Evolutionary conservation across 2,797 vertebrate species (phyloP), one percentile per base, ranked within the genome.

Genomic region (Oceanodroma leucorhoa): DNA sequence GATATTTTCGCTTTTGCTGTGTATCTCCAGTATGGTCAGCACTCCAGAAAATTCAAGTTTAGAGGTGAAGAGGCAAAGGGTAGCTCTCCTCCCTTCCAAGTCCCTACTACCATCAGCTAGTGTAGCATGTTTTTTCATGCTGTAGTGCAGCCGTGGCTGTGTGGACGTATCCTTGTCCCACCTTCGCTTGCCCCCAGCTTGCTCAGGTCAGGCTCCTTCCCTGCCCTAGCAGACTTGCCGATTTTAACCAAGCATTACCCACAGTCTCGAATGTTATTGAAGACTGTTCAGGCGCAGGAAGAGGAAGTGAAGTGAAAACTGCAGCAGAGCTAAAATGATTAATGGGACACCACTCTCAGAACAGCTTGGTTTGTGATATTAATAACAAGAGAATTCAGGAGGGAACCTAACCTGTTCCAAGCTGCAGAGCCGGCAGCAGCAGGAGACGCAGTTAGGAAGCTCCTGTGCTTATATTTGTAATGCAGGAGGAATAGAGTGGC

Each of bases 381-480:
- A 97, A 95, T 95, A 96, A 95, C 11, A 3, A 81, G 90, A 90
- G 88, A 93, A 96, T 95, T 90, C 96, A 92, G 88, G 94, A 90
- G 94, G 93, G 93, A 96, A 72, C 83, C 69, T 17, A 60, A 71
- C 88, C 75, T 80, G n/a, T 20, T 95, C 94, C 62, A 29, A 73
- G 89, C 26, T 48, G 78, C 2, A 0, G 85, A 89, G 85, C 76
- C 1, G 0, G n/a, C 57, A 32, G 91, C 90, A 87, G 94, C 73
- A 53, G 95, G 61, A 94, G 87, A 66, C 2, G 40, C 55, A 38
- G 69, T 36, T 34, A 24, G 83, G 86, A 77, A 90, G 77, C 55
- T 92, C 89, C 93, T 73, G 75, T 40, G 55, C 78, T 77, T 38
- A 1, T 41, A 10, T 66, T 80, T 9, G 9, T 46, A 17, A 50